Evolutionary conservation across 1,140 invertebrate species (phyloP).

Genomic region (Armadillidium nasatum): DNA sequence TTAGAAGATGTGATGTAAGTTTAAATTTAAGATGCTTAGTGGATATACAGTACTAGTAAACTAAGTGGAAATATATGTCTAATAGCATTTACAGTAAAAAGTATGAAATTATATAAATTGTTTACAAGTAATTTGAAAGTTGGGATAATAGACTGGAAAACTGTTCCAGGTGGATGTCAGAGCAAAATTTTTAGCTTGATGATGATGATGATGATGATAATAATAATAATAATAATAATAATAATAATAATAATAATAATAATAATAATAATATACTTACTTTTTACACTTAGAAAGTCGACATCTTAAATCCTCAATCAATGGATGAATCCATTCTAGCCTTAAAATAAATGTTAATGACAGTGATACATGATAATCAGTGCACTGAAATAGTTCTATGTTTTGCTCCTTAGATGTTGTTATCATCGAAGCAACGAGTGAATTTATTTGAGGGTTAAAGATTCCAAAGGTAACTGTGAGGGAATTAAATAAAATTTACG

Average conservation of each 20-base stretch:
- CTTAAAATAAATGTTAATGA: background rate
- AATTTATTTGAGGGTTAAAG: background rate
- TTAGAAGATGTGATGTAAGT: too few relatives aligned
- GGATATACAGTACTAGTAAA: too few relatives aligned
- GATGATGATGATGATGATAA: too few relatives aligned
- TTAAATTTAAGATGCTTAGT: too few relatives aligned
- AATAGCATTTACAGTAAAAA: too few relatives aligned
- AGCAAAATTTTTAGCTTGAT: too few relatives aligned
- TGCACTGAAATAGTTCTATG: background rate
- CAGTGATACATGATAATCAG: background rate
- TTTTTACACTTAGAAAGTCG: background rate
- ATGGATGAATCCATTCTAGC: background rate
- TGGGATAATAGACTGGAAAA: too few relatives aligned
- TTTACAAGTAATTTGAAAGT: too few relatives aligned
- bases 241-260: background rate
- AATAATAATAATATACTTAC: constrained; percentile 7
- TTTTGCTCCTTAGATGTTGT: background rate
- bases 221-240: too few relatives aligned
- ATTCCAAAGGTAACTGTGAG: background rate
- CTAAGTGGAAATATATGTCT: too few relatives aligned
- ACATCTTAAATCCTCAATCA: background rate
- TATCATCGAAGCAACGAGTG: background rate
- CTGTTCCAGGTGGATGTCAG: too few relatives aligned
- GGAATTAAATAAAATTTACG: background rate
- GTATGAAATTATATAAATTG: too few relatives aligned